Evolutionary conservation across 2,797 vertebrate genomes (phyloP).

Genomic region (Fratercula arctica): DNA sequence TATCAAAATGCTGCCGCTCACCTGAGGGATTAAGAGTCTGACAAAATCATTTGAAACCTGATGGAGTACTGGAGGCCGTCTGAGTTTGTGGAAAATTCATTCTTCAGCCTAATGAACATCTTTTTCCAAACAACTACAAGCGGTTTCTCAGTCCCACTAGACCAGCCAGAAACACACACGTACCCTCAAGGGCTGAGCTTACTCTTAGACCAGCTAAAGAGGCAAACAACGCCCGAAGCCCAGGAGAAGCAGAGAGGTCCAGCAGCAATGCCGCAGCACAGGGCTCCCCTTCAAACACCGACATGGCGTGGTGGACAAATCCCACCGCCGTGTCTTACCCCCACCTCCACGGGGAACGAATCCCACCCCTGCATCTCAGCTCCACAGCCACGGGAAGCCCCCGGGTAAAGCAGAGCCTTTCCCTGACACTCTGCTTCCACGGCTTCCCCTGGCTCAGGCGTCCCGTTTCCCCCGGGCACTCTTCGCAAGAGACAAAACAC

Average conservation of each 20-base stretch:
- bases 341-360: fast-evolving
- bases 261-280: background rate
- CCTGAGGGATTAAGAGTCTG: conserved; percentile 66
- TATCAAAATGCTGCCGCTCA: conserved; percentile 67
- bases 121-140: background rate
- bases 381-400: fast-evolving
- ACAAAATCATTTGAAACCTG: conserved; percentile 75
- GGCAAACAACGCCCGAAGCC: too few relatives aligned
- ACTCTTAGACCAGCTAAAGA: background rate
- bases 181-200: background rate
- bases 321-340: fast-evolving
- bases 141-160: background rate
- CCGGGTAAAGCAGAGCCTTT: background rate
- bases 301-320: fast-evolving
- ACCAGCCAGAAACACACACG: background rate
- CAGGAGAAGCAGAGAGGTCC: fast-evolving
- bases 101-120: conserved; percentile 53
- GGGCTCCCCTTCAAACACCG: background rate
- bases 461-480: background rate
- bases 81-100: conserved; percentile 29
- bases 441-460: fast-evolving
- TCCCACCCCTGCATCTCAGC: background rate
- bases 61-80: conserved; percentile 36
- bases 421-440: background rate
- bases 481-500: background rate